Evolutionary conservation across 2,888 invertebrate genomes (phyloP), one percentile per base, ranked within the genome.

Genomic region (Aleiodes testaceus): DNA sequence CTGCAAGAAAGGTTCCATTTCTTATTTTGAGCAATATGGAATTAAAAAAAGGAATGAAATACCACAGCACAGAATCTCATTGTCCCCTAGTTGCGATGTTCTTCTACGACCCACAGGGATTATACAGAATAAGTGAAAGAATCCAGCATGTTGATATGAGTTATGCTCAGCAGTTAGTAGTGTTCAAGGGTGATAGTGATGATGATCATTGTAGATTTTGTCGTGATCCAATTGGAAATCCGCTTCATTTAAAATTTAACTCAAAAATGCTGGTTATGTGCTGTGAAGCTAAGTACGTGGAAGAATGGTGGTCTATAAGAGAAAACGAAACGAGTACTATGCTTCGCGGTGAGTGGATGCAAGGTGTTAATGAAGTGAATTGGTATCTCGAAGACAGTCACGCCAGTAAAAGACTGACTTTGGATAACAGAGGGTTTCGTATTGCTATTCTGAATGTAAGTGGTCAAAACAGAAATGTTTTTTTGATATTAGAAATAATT

Each of bases 221-320:
- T 66, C 44, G 47, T 6, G 36, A 72, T 9, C n/a, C n/a, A n/a
- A n/a, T n/a, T n/a, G n/a, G n/a, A n/a, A n/a, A n/a, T n/a, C n/a
- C n/a, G n/a, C n/a, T 80, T 81, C 0, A 22, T n/a, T 1, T 72
- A 66, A 7, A n/a, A n/a, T n/a, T n/a, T n/a, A n/a, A n/a, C n/a
- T n/a, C n/a, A n/a, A n/a, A n/a, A n/a, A n/a, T n/a, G 80, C 59
- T 84, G 16, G 78, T 84, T 0, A 63, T 75, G 49, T 76, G 79
- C 61, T 61, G 75, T 3, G 50, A 72, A 9, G 59, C 77, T 3
- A 18, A 47, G 3, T 11, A 26, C 26, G n/a, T 85, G 1, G 68
- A 47, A 1, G 84, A 85, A 11, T 84, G 84, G 82, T 85, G 83
- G 73, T 69, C 80, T 3, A 5, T 81, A 42, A 42, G 42, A 1